phyloP scores from a whole-genome alignment of 1,140 invertebrate species.

The Brachionus sp. region DNA sequence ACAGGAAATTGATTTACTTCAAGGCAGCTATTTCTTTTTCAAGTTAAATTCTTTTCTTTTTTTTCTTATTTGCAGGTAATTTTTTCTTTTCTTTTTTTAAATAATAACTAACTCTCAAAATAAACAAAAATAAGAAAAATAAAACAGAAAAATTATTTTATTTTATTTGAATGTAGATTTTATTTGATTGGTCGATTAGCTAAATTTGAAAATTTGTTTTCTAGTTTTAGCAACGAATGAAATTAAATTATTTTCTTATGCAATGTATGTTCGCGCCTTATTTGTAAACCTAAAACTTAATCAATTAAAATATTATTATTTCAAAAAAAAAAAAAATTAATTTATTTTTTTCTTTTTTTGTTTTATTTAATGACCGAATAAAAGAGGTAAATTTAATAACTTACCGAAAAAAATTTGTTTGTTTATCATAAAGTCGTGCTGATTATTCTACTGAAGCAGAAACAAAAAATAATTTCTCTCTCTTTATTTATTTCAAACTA shows the following conservation, averaged over 20 bases:
- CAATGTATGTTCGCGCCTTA: not conserved
- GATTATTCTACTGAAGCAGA: not conserved
- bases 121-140: not conserved
- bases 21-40: not conserved
- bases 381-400: not conserved
- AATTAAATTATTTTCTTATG: not conserved
- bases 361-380: not conserved
- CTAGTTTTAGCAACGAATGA: not conserved
- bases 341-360: not conserved
- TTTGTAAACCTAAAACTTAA: not conserved
- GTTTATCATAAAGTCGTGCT: constrained; percentile 30
- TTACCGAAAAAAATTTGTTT: constrained; percentile 19
- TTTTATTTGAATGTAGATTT: not conserved
- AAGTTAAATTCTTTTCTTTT: not conserved
- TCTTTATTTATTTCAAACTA: no score
- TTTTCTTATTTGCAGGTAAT: not conserved
- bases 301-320: not conserved
- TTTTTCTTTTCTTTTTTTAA: not conserved
- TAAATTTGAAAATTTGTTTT: not conserved
- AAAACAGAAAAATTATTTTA: not conserved
- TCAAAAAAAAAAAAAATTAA: not conserved
- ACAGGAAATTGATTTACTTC: not conserved
- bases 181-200: not conserved
- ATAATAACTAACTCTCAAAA: not conserved
- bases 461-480: not conserved